Evolutionary conservation across 1,140 invertebrate species (phyloP).

Genomic region (Caenorhabditis brenneri): DNA sequence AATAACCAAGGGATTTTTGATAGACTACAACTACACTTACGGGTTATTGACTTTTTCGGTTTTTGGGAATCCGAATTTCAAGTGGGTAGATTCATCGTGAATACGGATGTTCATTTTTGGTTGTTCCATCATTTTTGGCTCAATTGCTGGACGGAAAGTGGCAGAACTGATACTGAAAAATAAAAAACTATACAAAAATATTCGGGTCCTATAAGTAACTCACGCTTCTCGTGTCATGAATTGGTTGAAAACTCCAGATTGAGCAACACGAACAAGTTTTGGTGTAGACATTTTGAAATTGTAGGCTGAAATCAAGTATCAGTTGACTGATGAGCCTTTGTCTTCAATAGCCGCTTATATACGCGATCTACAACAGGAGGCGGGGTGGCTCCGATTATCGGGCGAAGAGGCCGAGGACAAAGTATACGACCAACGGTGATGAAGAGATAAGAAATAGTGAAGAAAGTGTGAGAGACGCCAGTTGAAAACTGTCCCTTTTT

Average conservation of each 20-base stretch:
- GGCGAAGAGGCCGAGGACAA: conserved; percentile 8
- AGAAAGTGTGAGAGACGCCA: neutral
- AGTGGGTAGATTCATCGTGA: neutral
- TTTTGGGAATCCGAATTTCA: conserved; percentile 29
- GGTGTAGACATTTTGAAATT: conserved; percentile 18
- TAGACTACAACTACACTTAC: conserved; percentile 16
- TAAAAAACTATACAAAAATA: neutral
- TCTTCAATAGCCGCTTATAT: neutral
- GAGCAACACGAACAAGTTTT: conserved; percentile 27
- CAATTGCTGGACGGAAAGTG: conserved; percentile 9
- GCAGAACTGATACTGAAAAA: conserved; percentile 22
- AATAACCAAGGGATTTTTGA: conserved; percentile 26
- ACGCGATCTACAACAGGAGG: conserved; percentile 6
- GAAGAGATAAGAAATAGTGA: conserved; percentile 15
- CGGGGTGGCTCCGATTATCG: conserved; percentile 18
- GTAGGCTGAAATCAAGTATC: neutral
- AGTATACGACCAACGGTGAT: neutral
- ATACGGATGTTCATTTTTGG: conserved; percentile 32
- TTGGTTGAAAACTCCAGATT: conserved; percentile 6
- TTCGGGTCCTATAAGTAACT: neutral
- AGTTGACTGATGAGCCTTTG: conserved; percentile 9
- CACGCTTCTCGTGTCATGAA: conserved; percentile 37
- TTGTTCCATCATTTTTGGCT: neutral
- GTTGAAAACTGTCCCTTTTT: neutral
- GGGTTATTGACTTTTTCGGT: neutral